phyloP scores from a whole-genome alignment of 2,113 vertebrate genomes.

The Shinisaurus crocodilurus region DNA sequence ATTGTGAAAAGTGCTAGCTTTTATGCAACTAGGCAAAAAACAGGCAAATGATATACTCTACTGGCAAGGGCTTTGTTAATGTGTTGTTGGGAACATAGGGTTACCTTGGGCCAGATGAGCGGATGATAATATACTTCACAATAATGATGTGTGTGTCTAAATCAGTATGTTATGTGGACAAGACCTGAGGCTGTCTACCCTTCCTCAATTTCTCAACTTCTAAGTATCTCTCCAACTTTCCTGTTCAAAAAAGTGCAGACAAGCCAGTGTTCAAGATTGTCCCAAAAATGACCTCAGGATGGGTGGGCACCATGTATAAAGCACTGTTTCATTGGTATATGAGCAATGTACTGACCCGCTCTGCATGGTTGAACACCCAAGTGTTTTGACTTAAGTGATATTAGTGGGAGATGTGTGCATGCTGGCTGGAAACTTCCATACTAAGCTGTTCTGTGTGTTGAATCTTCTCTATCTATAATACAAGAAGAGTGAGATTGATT shows the following conservation, averaged over 20 bases:
- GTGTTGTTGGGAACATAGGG: background rate
- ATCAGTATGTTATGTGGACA: background rate
- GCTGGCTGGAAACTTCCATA: fast-evolving
- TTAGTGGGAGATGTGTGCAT: fast-evolving
- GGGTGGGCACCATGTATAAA: background rate
- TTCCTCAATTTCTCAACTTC: background rate
- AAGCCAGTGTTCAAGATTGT: background rate
- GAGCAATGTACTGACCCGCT: background rate
- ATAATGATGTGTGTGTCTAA: background rate
- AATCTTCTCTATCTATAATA: background rate
- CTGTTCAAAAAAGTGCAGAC: background rate
- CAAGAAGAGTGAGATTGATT: background rate
- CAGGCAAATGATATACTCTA: background rate
- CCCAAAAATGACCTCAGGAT: background rate
- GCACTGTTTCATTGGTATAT: background rate
- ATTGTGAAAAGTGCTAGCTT: background rate
- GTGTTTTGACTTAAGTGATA: background rate
- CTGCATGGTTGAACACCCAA: fast-evolving
- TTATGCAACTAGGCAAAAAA: background rate
- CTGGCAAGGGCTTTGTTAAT: background rate
- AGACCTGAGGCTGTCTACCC: background rate
- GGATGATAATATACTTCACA: background rate
- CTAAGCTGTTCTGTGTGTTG: background rate
- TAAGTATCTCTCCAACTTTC: background rate
- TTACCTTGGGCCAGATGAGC: background rate